Evolutionary conservation across 1,140 invertebrate species (phyloP), one percentile per base, ranked within the genome.

Genomic region (Drosophila prosaltans): DNA sequence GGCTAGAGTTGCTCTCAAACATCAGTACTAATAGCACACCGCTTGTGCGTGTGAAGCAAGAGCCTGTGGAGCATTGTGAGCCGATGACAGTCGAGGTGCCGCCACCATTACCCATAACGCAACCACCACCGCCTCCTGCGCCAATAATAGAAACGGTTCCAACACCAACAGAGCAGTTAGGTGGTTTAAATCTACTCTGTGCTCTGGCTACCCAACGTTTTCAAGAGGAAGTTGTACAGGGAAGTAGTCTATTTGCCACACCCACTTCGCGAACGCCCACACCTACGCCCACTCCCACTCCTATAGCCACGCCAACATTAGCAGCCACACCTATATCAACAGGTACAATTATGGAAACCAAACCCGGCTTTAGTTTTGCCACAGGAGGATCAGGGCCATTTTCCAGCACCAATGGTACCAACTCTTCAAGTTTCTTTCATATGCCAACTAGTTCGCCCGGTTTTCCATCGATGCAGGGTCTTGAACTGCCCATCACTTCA

Each of bases 171-270:
- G 93, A 94, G 74, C 93, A 92, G 9, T 93, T 96, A 1, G 95
- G 95, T 69, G 96, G 97, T 0, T 92, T 98, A 26, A 96, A 96
- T 65, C 92, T 98, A 28, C 91, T 98, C 3, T 98, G 97, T 92
- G 96, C 96, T 1, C 92, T 98, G 28, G 97, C 97, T 0, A 97
- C 97, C 83, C 96, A 97, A 81, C 94, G 96, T 64, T 95, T 97
- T 67, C 94, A 96, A 92, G 96, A 97, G 82, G 96, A 97, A 91
- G 94, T 92, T 51, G 90, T 85, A 8, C 90, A 91, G 74, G 85
- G 79, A 30, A 72, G 84, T 21, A 79, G 84, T 51, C 69, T 89
- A 6, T 89, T 89, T 65, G 62, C 78, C 26, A 89, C 84, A n/a
- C 80, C 78, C 11, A 78, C 81, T 2, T 90, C 84, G n/a, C 78